Evolutionary conservation across 1,140 invertebrate species (phyloP), one percentile per base, ranked within the genome.

Genomic region (Zaprionus tsacasi): DNA sequence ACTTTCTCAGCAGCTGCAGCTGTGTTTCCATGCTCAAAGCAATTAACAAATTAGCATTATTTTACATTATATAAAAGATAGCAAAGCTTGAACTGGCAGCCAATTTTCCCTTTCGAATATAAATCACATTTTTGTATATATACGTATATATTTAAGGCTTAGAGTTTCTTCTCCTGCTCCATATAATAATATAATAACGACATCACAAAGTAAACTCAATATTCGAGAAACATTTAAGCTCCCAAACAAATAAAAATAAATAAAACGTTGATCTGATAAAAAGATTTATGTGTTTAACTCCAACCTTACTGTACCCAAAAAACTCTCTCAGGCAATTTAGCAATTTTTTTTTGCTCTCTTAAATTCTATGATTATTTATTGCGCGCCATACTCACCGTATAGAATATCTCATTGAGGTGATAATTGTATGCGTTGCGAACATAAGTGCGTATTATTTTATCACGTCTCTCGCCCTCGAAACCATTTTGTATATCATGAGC

Each of bases 321-420:
- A 30, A 3, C 7, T 10, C 33, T 10, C 33, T 35, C 6, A 2
- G 33, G 33, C 7, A 10, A 2, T 35, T 8, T 10, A 10, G 33
- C 6, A 35, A 0, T 35, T 35, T 3, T 15, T 55, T 66, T 30
- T 68, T n/a, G 10, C 4, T n/a, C 8, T 8, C 8, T 45, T 45
- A n/a, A 8, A 45, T 15, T 27, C 33, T 57, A 40, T 8, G 12
- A 6, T 52, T 64, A 63, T 55, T 48, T 59, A 40, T 13, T 13
- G 17, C 15, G 0, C 56, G 30, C 13, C 38, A 2, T 38, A 92
- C 93, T 93, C 72, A 96, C 96, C 43, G 98, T 99, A 86, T 98
- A 98, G 93, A 98, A 98, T 92, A 99, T 99, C 93, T 99, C 98
- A 82, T 98, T 98, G 74, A 99, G 94, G 93, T 99, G 98, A 93